phyloP scores from a whole-genome alignment of 2,888 invertebrate genomes.

The Ennomos fuscantarius region DNA sequence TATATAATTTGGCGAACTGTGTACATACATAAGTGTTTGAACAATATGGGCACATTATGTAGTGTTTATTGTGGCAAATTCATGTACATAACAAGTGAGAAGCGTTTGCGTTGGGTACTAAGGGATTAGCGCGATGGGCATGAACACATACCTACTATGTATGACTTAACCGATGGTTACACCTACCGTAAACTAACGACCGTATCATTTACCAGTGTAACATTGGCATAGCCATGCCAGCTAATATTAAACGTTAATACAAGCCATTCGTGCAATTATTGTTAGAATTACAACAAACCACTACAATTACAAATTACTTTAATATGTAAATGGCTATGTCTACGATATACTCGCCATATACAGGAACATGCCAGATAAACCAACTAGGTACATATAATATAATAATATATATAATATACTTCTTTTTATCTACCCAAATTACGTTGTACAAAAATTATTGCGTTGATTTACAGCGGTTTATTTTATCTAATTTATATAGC shows the following conservation, averaged over 20 bases:
- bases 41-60: constrained; percentile 61
- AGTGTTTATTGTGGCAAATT: constrained; percentile 68
- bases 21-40: constrained; percentile 59
- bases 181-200: constrained; percentile 20
- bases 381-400: constrained; percentile 47
- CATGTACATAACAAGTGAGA: constrained; percentile 57
- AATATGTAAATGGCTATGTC: constrained; percentile 32
- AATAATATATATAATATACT: constrained; percentile 14
- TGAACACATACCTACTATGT: constrained; percentile 30
- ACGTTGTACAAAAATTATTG: constrained; percentile 75
- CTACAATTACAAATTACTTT: constrained; percentile 37
- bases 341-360: constrained; percentile 54
- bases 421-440: constrained; percentile 54
- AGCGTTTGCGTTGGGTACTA: constrained; percentile 33
- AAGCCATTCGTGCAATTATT: constrained; percentile 42
- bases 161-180: constrained; percentile 30
- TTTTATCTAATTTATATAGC: constrained; percentile 57
- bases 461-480: constrained; percentile 62
- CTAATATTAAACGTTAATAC: constrained; percentile 40
- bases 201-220: constrained; percentile 33
- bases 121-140: constrained; percentile 35
- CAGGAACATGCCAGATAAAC: constrained; percentile 76
- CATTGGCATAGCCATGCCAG: constrained; percentile 35
- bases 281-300: constrained; percentile 40
- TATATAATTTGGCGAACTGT: constrained; percentile 76